Conservation (phyloP, 64 coral and sea anemone species). For the Pocillopora damicornis region DNA sequence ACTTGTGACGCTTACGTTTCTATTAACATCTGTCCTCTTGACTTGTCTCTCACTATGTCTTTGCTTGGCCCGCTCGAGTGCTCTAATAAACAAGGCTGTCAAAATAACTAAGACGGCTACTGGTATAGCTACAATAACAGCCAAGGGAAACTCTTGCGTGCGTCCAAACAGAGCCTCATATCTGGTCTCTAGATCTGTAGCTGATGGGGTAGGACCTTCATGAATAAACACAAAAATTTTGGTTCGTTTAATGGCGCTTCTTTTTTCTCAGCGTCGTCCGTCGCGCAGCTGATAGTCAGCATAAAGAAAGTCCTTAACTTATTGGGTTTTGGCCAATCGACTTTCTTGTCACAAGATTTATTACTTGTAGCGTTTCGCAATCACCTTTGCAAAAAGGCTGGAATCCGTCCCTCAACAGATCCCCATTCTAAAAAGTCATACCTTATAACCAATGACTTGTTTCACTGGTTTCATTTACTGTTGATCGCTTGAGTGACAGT, state of each 20-base stretch:
- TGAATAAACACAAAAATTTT: not conserved
- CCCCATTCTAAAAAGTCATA: too few species aligned
- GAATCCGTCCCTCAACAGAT: too few species aligned
- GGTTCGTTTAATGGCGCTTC: not conserved
- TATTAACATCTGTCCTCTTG: not conserved
- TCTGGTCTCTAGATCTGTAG: not conserved
- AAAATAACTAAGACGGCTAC: conserved; percentile 18
- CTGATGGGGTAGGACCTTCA: not conserved
- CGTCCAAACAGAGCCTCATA: not conserved
- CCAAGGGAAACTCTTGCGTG: conserved; percentile 14
- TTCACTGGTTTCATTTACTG: too few species aligned
- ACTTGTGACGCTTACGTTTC: not conserved
- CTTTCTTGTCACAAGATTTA: too few species aligned
- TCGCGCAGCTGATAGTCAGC: too few species aligned
- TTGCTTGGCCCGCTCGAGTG: conserved; percentile 9
- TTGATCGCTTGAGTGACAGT: not conserved
- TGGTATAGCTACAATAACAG: conserved; percentile 40
- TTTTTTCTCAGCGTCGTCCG: too few species aligned
- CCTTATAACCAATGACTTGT: too few species aligned
- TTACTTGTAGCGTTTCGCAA: too few species aligned
- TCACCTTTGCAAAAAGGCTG: too few species aligned
- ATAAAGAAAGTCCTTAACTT: too few species aligned
- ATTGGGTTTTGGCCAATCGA: too few species aligned
- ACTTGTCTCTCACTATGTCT: not conserved
- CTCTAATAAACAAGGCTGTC: conserved; percentile 22